phyloP scores from a whole-genome alignment of 2,797 vertebrate genomes.

The Coregonus ussuriensis region DNA sequence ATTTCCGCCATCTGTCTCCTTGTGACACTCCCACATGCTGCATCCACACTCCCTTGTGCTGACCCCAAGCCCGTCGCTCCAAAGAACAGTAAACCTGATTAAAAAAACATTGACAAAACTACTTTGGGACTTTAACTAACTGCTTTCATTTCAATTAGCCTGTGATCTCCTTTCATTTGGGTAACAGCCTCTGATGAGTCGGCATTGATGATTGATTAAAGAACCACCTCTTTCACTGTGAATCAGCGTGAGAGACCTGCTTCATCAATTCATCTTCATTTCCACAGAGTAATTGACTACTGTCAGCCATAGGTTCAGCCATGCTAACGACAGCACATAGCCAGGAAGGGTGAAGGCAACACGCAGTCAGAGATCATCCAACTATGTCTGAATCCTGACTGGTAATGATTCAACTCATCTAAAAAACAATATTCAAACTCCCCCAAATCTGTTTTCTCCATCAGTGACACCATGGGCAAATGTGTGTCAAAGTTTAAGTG shows the following conservation, averaged over 20 bases:
- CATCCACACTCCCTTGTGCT: slow-evolving; percentile 11
- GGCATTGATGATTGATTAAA: no score
- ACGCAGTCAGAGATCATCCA: neutral
- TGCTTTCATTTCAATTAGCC: no score
- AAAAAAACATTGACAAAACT: no score
- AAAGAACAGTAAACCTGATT: neutral
- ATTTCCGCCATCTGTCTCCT: slow-evolving; percentile 74
- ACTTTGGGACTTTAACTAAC: no score
- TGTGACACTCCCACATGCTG: slow-evolving; percentile 62
- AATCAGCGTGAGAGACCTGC: neutral
- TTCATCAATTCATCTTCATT: slow-evolving; percentile 2
- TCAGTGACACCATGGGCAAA: neutral
- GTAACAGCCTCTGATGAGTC: no score
- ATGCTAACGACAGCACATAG: neutral
- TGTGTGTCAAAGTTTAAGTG: neutral
- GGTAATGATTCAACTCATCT: neutral
- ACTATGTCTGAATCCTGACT: neutral
- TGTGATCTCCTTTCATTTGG: no score
- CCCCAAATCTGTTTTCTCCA: neutral
- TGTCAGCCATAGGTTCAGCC: neutral
- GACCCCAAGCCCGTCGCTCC: neutral
- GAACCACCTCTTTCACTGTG: neutral
- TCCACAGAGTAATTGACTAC: neutral
- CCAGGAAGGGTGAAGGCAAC: neutral
- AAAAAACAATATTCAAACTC: neutral